Conservation (phyloP, 1,140 invertebrate species). For the Zophobas morio region DNA sequence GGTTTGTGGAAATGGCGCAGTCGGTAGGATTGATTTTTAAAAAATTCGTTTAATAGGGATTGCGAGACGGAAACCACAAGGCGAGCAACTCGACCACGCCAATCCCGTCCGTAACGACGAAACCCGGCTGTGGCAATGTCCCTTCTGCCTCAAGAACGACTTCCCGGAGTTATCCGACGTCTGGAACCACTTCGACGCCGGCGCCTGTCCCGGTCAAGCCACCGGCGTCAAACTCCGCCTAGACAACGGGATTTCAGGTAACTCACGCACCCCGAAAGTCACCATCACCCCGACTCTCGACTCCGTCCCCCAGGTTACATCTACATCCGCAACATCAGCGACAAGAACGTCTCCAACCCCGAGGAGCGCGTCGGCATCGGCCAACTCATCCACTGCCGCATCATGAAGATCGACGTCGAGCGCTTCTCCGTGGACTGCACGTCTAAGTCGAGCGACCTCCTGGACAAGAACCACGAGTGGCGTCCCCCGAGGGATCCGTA, state of each 20-base stretch:
- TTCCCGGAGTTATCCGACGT: slow-evolving; percentile 96
- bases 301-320: slow-evolving; percentile 82
- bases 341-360: slow-evolving; percentile 94
- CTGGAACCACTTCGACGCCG: slow-evolving; percentile 98
- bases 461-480: slow-evolving; percentile 93
- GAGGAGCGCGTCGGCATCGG: slow-evolving; percentile 90
- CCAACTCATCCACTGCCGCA: slow-evolving; percentile 93
- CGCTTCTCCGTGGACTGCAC: slow-evolving; percentile 95
- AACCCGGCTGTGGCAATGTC: slow-evolving; percentile 96
- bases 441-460: slow-evolving; percentile 92
- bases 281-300: no score
- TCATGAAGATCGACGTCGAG: slow-evolving; percentile 96
- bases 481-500: slow-evolving; percentile 90
- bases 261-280: not conserved
- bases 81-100: slow-evolving; percentile 94
- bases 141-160: slow-evolving; percentile 96
- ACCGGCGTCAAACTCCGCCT: slow-evolving; percentile 91
- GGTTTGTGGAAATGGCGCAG: not conserved
- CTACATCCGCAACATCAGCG: slow-evolving; percentile 95
- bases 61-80: slow-evolving; percentile 89
- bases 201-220: slow-evolving; percentile 95
- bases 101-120: slow-evolving; percentile 96
- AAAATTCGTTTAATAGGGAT: slow-evolving; percentile 70
- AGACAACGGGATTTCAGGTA: slow-evolving; percentile 91
- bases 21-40: not conserved